Base-by-base conservation (phyloP, 1,140 invertebrate species). In the Drosophila grimshawi region DNA sequence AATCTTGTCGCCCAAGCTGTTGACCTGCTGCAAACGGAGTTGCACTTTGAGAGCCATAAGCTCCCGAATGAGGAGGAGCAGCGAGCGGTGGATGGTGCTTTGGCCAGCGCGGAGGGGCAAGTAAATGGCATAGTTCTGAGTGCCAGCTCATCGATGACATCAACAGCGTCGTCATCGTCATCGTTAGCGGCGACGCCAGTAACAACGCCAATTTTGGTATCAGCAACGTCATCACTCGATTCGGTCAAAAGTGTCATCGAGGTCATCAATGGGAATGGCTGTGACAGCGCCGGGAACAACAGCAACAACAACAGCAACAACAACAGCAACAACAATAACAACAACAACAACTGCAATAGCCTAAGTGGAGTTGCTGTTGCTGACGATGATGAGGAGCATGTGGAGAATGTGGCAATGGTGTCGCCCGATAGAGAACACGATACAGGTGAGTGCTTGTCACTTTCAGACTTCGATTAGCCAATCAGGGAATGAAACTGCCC, bases 221-320 rank as follows among this genome's bases (percentile, higher is more conserved):
- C 90, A 56, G 80, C 86, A 59, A 91, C 90, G 68, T 92, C 90
- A 63, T 92, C 90, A 53, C 72, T 85, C 46, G 90, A 92, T 85
- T 92, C 90, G 49, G 83, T 92, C 60, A 81, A 90, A 76, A 92
- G 90, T 82, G 90, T 86, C 80, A 91, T 92, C 59, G 83, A 90
- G 79, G 86, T 89, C 63, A 65, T 69, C 74, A 88, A 89, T 63
- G 79, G 69, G n/a, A 41, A 45, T 61, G 73, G 43, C 62, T 60
- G 8, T 51, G 68, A 64, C 53, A 73, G 48, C n/a, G 35, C 32
- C 41, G 53, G 59, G 29, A 55, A 32, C 19, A 41, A 52, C 52
- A 30, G 33, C 61, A 41, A 27, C 45, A 63, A 59, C 64, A 82
- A 61, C 61, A 65, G 53, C 64, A 59, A 32, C 63, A 70, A 48